Base-by-base conservation (phyloP, 2,113 vertebrate species). In the Tragelaphus imberbis region DNA sequence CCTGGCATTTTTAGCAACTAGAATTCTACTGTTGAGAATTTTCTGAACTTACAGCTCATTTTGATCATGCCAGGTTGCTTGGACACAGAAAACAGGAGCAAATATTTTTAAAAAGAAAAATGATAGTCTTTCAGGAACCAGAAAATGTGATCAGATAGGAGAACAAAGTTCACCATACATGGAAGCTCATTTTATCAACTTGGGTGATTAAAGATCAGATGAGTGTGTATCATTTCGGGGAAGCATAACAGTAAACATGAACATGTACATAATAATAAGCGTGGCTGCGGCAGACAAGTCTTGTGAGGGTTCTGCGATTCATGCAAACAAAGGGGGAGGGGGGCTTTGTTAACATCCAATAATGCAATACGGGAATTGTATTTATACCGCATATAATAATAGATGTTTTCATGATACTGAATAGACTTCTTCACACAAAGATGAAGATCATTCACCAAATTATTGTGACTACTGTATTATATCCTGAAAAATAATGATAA, bases 1-100 rank as follows among this genome's bases (percentile, higher is more conserved):
- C 19, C 71, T 82, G 12, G 27, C 36, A 95, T 71, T 91, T 84
- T 97, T 91, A 96, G 61, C 51, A 97, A 86, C 33, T 68, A 79
- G 15, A 93, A 84, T 88, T 88, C 92, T 92, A 47, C 51, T 91
- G 40, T 27, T 77, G 40, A 77, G 23, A 44, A 77, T 77, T 92
- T 90, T 95, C 88, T 82, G 49, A 95, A 95, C 10, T 88, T 59
- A 44, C 75, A 79, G 68, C 44, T 28, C 75, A 85, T 84, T 94
- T 92, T 82, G 65, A 82, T 92, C 3, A 80, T 49, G 15, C 10
- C 56, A 63, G 13, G 51, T 44, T 96, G 28, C 59, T 44, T 92
- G 21, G 27, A 6, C 15, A 85, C 15, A 21, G 19, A 61, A 65
- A 95, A 75, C 17, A 63, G 25, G 12, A 88, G 77, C 27, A 92